Percentiles rank a stretch among this genome's conserved stretches.
phyloP scores from a whole-genome alignment of 2,888 invertebrate species.

The Drosophila formosana region DNA sequence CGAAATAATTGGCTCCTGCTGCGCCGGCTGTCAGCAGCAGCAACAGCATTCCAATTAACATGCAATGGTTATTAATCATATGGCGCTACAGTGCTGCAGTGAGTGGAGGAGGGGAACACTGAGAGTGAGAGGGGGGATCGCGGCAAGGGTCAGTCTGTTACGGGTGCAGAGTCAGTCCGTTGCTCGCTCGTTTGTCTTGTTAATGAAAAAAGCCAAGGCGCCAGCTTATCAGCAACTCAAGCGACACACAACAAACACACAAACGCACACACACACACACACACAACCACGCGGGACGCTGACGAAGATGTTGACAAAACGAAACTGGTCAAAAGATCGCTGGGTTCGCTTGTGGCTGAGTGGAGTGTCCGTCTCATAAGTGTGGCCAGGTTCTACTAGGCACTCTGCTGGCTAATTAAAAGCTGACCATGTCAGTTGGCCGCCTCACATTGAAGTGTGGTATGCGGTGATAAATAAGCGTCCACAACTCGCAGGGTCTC shows the following conservation, averaged over 20 bases:
- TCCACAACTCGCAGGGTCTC: slow-evolving; percentile 2
- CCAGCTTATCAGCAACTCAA: slow-evolving; percentile 82
- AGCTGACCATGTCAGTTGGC: slow-evolving; percentile 77
- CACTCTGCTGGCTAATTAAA: slow-evolving; percentile 64
- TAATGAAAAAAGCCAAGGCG: slow-evolving; percentile 82
- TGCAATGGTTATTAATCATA: slow-evolving; percentile 77
- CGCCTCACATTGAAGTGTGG: slow-evolving; percentile 72
- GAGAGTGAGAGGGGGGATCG: slow-evolving; percentile 13
- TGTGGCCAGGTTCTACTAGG: slow-evolving; percentile 53
- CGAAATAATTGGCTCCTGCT: slow-evolving; percentile 71
- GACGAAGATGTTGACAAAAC: slow-evolving; percentile 68
- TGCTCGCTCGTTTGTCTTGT: slow-evolving; percentile 72
- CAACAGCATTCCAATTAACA: slow-evolving; percentile 63
- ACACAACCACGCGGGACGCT: slow-evolving; percentile 16
- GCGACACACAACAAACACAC: slow-evolving; percentile 65
- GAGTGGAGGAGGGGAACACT: not conserved
- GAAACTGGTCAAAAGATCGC: slow-evolving; percentile 51
- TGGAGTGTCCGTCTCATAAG: slow-evolving; percentile 51
- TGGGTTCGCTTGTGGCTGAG: slow-evolving; percentile 19
- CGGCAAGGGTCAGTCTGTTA: slow-evolving; percentile 44
- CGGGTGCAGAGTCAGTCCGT: slow-evolving; percentile 29
- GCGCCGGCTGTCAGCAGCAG: slow-evolving; percentile 38
- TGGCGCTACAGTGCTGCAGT: slow-evolving; percentile 33
- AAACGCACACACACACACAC: slow-evolving; percentile 6
- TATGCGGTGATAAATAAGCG: slow-evolving; percentile 72